These are phyloP conservation scores for Labia minor DNA, from an alignment of 2,888 invertebrate species.

Conservation along the genomic window DNA sequence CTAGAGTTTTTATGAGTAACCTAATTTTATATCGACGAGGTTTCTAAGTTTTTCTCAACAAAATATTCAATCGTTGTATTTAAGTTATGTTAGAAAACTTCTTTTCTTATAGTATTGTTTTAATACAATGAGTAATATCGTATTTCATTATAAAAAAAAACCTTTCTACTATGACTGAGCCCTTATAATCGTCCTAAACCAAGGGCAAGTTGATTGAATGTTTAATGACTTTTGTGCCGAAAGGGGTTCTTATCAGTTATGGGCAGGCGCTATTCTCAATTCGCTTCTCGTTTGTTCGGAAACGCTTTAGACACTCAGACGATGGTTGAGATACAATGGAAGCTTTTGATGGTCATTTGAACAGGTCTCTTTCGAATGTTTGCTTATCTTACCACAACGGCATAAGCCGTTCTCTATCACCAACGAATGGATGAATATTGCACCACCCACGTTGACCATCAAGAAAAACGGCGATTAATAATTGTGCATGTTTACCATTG, in stretches of 20 bases:
- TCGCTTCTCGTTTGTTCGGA: background rate
- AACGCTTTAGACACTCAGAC: background rate
- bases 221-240: background rate
- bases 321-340: background rate
- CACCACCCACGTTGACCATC: background rate
- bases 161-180: no score
- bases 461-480: background rate
- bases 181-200: no score
- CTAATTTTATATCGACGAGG: no score
- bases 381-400: background rate
- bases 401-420: background rate
- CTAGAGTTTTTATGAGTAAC: no score
- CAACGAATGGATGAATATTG: background rate
- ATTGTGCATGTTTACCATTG: background rate
- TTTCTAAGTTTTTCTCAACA: no score
- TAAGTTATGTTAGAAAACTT: no score
- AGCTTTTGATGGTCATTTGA: background rate
- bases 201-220: background rate
- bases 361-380: background rate
- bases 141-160: no score
- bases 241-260: background rate
- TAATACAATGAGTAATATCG: no score
- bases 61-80: no score
- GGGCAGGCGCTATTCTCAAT: background rate
- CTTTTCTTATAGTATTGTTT: no score